Evolutionary conservation across 2,888 invertebrate species (phyloP).

Genomic region (Yponomeuta evonymella): DNA sequence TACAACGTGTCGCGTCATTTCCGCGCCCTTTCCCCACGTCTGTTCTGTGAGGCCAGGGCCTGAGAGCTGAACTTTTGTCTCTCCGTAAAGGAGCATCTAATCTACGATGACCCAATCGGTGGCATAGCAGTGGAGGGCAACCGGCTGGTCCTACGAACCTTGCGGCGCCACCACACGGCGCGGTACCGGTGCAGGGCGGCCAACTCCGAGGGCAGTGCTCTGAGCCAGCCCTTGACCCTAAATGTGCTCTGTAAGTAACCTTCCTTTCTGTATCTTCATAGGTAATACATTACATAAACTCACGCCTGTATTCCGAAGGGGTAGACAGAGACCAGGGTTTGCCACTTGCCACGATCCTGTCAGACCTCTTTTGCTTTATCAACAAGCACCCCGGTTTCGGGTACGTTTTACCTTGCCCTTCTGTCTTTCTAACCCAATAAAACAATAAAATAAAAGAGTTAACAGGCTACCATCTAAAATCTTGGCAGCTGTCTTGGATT

Average conservation of each 20-base stretch:
- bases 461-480: no score
- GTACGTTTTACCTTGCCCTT: no score
- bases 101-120: conserved; percentile 79
- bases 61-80: background rate
- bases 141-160: conserved; percentile 80
- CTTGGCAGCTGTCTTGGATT: no score
- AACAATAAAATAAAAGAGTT: no score
- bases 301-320: background rate
- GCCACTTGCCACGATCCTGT: no score
- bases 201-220: conserved; percentile 87
- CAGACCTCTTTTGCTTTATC: no score
- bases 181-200: conserved; percentile 88
- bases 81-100: conserved; percentile 73
- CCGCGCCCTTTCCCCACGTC: no score
- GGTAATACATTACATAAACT: background rate
- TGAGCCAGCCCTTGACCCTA: conserved; percentile 83
- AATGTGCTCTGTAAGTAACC: conserved; percentile 86
- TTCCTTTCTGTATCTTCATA: background rate
- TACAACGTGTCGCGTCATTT: no score
- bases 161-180: conserved; percentile 83
- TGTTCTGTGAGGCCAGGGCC: background rate
- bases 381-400: no score
- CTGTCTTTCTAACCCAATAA: no score
- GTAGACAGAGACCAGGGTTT: no score
- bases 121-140: conserved; percentile 81